Base-by-base conservation (phyloP, 1,140 invertebrate genomes). In the Triops cancriformis region DNA sequence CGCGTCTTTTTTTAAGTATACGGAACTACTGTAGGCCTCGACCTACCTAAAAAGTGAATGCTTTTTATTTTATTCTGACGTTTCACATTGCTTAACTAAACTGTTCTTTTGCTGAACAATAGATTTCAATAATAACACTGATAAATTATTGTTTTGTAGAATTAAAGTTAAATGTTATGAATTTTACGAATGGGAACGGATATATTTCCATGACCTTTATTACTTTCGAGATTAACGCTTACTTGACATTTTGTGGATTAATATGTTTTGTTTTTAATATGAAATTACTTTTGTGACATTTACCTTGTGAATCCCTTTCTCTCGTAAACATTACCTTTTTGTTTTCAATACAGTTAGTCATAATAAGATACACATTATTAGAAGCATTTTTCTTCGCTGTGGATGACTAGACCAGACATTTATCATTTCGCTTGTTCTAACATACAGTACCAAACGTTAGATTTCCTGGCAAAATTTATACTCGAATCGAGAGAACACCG, bases 61-160 rank as follows among this genome's bases (percentile, higher is more conserved):
- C 45, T 64, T 64, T 64, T 14, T 0, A n/a, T 14, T 1, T 64
- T 5, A 12, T 0, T 64, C 45, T 64, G 9, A 64, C 45, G 12
- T 64, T 64, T 23, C 9, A 14, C 23, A 18, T 14, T 64, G 45
- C 14, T 64, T 64, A 64, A 64, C 9, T 0, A 64, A 64, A n/a
- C n/a, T 12, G 10, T 9, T 64, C 10, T 12, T 14, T 64, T 64
- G 3, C 14, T 64, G 3, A 64, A 64, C 3, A 64, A 64, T 64
- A 11, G 9, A 64, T 64, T 64, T 12, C 45, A 64, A 64, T 64
- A 4, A 37, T 64, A 64, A 64, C 1, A 64, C 45, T 64, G 45
- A 64, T 9, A 64, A 12, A 64, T 64, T 64, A 64, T 64, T 64
- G 45, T n/a, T 64, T 64, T 64, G 45, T 64, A n/a, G n/a, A n/a